Evolutionary conservation across 2,113 vertebrate genomes (phyloP), one percentile per base, ranked within the genome.

Genomic region (Terrapene triunguis): DNA sequence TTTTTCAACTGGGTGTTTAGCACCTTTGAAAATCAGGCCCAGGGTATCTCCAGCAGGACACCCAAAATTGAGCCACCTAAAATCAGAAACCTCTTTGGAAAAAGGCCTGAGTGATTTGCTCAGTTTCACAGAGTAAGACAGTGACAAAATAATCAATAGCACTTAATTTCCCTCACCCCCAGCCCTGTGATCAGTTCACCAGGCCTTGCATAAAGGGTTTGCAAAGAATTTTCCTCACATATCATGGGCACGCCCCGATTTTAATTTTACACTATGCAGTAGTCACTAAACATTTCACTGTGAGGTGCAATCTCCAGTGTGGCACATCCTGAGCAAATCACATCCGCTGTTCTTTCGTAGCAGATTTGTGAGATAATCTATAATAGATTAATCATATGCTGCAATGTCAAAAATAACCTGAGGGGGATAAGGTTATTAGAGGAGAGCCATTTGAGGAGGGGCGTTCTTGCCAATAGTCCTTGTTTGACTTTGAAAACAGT

Each of bases 401-500:
- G 76, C 82, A 82, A 87, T 95, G 96, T 95, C 97, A 98, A 97
- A 96, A 98, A 96, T 94, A 97, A 98, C 89, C 91, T 89, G 47
- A 96, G 84, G 85, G 85, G 51, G 95, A 96, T 93, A 92, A 95
- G 87, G 53, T 8, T 54, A 59, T 84, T 94, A 91, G 95, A 93
- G 82, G 85, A 84, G 87, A 92, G 89, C 87, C 95, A 92, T 97
- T 91, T 96, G 84, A 87, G 62, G 47, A 62, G 84, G 29, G 82
- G 47, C n/a, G 32, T 94, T 96, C 96, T 91, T 79, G 65, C 65
- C 85, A 88, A 72, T 0, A 1, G 84, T 97, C 95, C 91, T 95
- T 96, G 92, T 96, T 97, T 96, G 95, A 97, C 97, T 98, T 97
- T 94, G 94, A 96, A 97, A 98, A 97, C 89, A 96, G 91, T 51